Conservation (phyloP, 2,888 invertebrate genomes). For the Dendrolimus houi region DNA sequence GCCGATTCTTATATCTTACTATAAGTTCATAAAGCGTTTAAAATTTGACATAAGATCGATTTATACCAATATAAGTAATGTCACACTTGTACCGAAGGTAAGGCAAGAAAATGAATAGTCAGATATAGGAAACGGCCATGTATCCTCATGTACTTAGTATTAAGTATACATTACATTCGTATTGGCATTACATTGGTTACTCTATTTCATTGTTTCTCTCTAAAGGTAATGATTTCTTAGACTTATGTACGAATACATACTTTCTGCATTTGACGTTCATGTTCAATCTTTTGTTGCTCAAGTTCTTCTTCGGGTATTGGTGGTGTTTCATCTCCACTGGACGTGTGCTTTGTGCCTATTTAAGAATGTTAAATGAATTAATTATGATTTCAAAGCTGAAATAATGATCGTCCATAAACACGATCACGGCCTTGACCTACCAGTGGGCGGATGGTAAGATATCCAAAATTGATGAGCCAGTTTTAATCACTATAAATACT, state of each 20-base stretch:
- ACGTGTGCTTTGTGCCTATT: constrained; percentile 62
- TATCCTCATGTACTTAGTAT: too few relatives aligned
- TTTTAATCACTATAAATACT: constrained; percentile 41
- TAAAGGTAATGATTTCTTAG: background rate
- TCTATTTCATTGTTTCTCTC: background rate
- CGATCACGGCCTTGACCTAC: constrained; percentile 33
- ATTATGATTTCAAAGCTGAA: constrained; percentile 6
- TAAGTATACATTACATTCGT: too few relatives aligned
- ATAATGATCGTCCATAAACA: constrained; percentile 8
- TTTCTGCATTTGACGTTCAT: constrained; percentile 78
- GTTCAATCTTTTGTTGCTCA: constrained; percentile 78
- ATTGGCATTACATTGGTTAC: background rate
- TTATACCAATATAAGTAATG: too few relatives aligned
- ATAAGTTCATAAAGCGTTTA: too few relatives aligned
- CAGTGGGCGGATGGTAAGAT: constrained; percentile 88
- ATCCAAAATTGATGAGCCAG: constrained; percentile 94
- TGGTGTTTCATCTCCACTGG: constrained; percentile 72
- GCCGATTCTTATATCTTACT: too few relatives aligned
- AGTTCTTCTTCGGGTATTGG: constrained; percentile 66
- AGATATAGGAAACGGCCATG: too few relatives aligned
- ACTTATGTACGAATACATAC: constrained; percentile 21
- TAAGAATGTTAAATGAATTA: background rate
- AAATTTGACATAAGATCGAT: too few relatives aligned
- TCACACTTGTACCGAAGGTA: too few relatives aligned
- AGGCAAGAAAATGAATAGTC: too few relatives aligned